Evolutionary conservation across 2,113 vertebrate species (phyloP), one percentile per base, ranked within the genome.

Genomic region (Synodontis membranacea): DNA sequence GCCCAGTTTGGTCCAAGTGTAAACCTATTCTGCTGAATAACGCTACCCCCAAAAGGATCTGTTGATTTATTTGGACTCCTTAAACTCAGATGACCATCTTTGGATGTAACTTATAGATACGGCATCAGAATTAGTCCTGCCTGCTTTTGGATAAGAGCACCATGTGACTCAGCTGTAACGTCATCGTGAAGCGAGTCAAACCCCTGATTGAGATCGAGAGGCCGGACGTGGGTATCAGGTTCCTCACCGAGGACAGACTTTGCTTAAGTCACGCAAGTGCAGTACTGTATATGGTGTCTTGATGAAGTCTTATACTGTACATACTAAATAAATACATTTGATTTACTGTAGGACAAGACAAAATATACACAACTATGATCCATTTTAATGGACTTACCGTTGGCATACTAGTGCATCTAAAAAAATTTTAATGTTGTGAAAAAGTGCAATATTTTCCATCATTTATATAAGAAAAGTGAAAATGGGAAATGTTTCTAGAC

Each of bases 181-280:
- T 84, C 83, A 84, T 74, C 37, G 44, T 75, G 50, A 84, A 84
- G 68, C 60, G 7, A 83, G 48, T 72, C 66, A 54, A 66, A 82
- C 68, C 81, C 81, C 81, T 48, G 62, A 70, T 52, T 42, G 60
- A 60, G 25, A n/a, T 64, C n/a, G 46, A 58, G 54, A 52, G 21
- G n/a, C 21, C 14, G 23, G 48, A 54, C 48, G 6, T 80, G 50
- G 50, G 50, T 54, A 80, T 56, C 52, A n/a, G 21, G 21, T n/a
- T 54, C 12, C 50, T 21, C 25, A 19, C 46, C 11, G 23, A 68
- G 12, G 54, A 42, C 46, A 84, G 19, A 70, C 37, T 39, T 70
- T 39, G 39, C 17, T 39, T 70, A 17, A 66, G 14, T 34, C 19
- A 39, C 37, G 8, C 10, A 70, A 39, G 66, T 70, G 34, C 66